phyloP scores from a whole-genome alignment of 92 coral and sea anemone genomes.

The Palythoa heliodiscus region DNA sequence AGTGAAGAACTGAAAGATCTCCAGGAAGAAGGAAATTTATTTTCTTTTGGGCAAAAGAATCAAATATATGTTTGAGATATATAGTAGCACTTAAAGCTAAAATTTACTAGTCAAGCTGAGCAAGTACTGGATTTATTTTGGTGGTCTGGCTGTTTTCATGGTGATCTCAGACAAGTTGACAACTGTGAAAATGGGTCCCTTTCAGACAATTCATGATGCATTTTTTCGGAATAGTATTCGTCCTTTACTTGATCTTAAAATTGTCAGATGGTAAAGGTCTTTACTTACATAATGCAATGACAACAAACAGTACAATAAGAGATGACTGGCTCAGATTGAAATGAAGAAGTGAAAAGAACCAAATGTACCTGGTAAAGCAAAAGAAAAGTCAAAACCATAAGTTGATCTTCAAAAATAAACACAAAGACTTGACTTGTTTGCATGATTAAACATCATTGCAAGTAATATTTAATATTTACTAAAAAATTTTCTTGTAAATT shows the following conservation, averaged over 20 bases:
- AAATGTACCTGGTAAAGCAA: constrained; percentile 84
- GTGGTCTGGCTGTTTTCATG: neutral
- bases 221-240: no score
- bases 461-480: no score
- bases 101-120: neutral
- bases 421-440: neutral
- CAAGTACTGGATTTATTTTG: neutral
- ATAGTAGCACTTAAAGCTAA: neutral
- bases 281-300: constrained; percentile 86
- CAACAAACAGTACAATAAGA: constrained; percentile 69
- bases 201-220: neutral
- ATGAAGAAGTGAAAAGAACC: constrained; percentile 96
- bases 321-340: constrained; percentile 84
- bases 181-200: neutral
- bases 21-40: neutral
- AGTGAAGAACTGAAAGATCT: neutral
- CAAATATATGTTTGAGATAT: neutral
- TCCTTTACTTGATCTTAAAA: no score
- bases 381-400: neutral
- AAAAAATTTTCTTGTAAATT: no score
- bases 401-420: neutral
- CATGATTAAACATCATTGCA: no score
- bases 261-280: no score
- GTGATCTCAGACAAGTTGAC: neutral
- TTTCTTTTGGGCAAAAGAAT: neutral